Conservation (phyloP, 2,113 vertebrate genomes). For the Oceanodroma tethys region DNA sequence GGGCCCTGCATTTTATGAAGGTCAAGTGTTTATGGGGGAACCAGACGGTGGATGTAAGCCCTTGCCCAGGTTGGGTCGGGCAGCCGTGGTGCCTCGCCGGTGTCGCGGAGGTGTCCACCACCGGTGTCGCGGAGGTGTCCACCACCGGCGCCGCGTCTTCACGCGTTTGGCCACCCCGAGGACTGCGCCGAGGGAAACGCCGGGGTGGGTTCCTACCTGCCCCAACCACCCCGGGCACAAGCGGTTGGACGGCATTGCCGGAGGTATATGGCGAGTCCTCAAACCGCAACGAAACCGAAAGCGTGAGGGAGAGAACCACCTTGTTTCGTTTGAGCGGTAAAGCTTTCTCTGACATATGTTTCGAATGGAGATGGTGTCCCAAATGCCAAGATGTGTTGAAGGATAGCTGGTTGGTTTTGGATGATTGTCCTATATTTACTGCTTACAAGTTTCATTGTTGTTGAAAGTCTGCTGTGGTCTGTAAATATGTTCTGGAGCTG, state of each 20-base stretch:
- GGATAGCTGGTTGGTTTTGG: conserved; percentile 44
- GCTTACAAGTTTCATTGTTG: conserved; percentile 48
- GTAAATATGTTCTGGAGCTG: conserved; percentile 66
- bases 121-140: background rate
- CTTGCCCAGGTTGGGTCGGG: rapidly evolving
- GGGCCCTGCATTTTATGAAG: rapidly evolving
- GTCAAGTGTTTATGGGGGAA: rapidly evolving
- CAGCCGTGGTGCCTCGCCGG: background rate
- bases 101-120: background rate
- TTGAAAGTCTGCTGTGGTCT: conserved; percentile 43
- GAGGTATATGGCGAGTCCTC: background rate
- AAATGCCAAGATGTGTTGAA: conserved; percentile 60
- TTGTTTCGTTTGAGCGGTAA: background rate
- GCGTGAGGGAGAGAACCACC: conserved; percentile 47
- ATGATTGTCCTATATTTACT: conserved; percentile 22
- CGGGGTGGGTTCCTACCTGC: background rate
- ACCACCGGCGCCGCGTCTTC: rapidly evolving
- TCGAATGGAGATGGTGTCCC: conserved; percentile 58
- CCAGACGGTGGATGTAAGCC: rapidly evolving
- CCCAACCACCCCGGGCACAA: background rate
- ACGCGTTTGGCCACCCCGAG: rapidly evolving
- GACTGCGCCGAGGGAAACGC: rapidly evolving
- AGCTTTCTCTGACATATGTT: conserved; percentile 63
- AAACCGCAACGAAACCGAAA: background rate
- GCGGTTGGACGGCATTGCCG: background rate